phyloP scores from a whole-genome alignment of 2,888 invertebrate genomes.

The Eueremaeus valkanovi region DNA sequence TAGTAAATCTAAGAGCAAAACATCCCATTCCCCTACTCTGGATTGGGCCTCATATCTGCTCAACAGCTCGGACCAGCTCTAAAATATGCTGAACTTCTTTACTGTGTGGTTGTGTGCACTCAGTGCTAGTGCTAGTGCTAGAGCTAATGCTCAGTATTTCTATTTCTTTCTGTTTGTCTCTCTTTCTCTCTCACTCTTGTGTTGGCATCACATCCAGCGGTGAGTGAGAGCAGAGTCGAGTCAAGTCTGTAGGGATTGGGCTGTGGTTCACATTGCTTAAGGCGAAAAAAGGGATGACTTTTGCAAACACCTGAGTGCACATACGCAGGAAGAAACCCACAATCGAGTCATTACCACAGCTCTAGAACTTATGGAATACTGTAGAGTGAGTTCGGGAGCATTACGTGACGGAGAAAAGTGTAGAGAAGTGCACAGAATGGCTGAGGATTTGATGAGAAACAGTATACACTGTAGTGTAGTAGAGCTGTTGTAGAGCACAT shows the following conservation, averaged over 20 bases:
- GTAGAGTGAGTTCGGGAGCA: slow-evolving; percentile 25
- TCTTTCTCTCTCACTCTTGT: neutral
- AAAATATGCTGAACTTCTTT: neutral
- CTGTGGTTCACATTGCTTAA: slow-evolving; percentile 27
- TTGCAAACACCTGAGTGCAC: slow-evolving; percentile 34
- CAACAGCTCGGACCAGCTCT: slow-evolving; percentile 10
- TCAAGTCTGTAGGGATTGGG: slow-evolving; percentile 32
- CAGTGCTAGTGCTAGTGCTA: neutral
- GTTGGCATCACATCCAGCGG: slow-evolving; percentile 25
- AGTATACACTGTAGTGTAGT: too few relatives aligned
- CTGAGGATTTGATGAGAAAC: slow-evolving; percentile 26
- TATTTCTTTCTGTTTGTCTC: slow-evolving; percentile 15
- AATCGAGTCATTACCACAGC: slow-evolving; percentile 32
- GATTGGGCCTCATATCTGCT: slow-evolving; percentile 23
- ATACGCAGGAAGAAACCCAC: slow-evolving; percentile 30
- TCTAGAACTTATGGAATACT: slow-evolving; percentile 18
- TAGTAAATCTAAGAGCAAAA: slow-evolving; percentile 21
- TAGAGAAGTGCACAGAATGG: neutral
- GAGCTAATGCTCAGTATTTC: neutral
- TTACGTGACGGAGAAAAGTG: slow-evolving; percentile 24
- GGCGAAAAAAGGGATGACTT: slow-evolving; percentile 35
- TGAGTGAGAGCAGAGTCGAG: slow-evolving; percentile 29
- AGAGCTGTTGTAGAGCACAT: too few relatives aligned
- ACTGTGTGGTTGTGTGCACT: neutral
- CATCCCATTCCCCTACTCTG: slow-evolving; percentile 21